Percentiles rank a stretch among this genome's conserved stretches.
Evolutionary conservation across 2,797 vertebrate genomes (phyloP).

Genomic region (Microctenopoma stevenorrisi): DNA sequence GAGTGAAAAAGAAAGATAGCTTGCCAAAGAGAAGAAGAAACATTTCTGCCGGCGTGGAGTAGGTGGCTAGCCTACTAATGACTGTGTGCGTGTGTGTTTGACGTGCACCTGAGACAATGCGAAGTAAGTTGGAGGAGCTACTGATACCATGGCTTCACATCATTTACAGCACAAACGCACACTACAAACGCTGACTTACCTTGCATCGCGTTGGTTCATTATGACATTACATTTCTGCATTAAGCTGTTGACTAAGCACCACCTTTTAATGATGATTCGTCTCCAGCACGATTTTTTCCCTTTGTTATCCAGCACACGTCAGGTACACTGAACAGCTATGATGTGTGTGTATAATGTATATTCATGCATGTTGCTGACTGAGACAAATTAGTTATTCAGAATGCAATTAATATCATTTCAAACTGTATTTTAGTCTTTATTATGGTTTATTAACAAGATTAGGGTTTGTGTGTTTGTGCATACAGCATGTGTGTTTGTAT

Average conservation of each 20-base stretch:
- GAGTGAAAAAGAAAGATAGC: constrained; percentile 31
- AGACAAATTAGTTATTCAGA: constrained; percentile 20
- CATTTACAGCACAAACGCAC: constrained; percentile 38
- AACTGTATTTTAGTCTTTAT: background rate
- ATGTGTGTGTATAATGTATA: background rate
- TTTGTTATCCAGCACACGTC: background rate
- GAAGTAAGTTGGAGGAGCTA: constrained; percentile 48
- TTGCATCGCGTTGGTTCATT: constrained; percentile 39
- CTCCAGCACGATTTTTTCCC: background rate
- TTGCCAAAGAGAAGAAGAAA: constrained; percentile 43
- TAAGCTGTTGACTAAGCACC: constrained; percentile 46
- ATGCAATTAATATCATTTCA: constrained; percentile 14
- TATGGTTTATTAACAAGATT: constrained; percentile 3
- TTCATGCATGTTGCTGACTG: constrained; percentile 5
- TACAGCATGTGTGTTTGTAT: background rate
- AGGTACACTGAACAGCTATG: constrained; percentile 8
- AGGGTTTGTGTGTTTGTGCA: background rate
- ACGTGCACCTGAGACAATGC: constrained; percentile 59
- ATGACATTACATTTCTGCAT: constrained; percentile 34
- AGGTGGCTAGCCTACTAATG: constrained; percentile 68
- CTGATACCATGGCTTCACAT: constrained; percentile 35
- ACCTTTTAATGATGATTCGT: constrained; percentile 34
- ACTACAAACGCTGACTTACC: constrained; percentile 30
- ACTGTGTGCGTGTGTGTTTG: constrained; percentile 28
- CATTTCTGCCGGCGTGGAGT: constrained; percentile 35